Evolutionary conservation across 1,140 invertebrate genomes (phyloP).

Genomic region (Cydia fagiglandana): DNA sequence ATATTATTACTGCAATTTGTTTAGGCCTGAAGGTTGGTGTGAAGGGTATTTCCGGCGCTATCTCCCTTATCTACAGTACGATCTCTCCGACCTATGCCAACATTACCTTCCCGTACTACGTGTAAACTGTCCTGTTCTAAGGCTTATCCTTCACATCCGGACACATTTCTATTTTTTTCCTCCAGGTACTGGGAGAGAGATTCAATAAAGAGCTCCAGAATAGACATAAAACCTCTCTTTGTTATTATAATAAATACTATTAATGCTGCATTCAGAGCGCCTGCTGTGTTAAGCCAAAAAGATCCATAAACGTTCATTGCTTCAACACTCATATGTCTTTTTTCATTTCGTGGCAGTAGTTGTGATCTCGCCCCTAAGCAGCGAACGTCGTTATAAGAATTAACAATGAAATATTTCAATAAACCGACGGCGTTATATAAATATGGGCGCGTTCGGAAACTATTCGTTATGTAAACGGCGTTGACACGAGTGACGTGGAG

Average conservation of each 20-base stretch:
- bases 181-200: slow-evolving; percentile 45
- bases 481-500: slow-evolving; percentile 65
- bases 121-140: slow-evolving; percentile 53
- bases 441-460: slow-evolving; percentile 66
- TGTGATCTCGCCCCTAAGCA: slow-evolving; percentile 51
- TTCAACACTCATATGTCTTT: neutral
- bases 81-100: slow-evolving; percentile 65
- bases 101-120: slow-evolving; percentile 61
- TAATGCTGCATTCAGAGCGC: slow-evolving; percentile 60
- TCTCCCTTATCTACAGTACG: slow-evolving; percentile 57
- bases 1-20: slow-evolving; percentile 18
- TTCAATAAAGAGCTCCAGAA: slow-evolving; percentile 51
- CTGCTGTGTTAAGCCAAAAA: slow-evolving; percentile 12
- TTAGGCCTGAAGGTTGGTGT: slow-evolving; percentile 20
- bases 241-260: slow-evolving; percentile 76
- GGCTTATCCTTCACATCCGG: slow-evolving; percentile 58
- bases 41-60: slow-evolving; percentile 50
- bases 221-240: slow-evolving; percentile 46
- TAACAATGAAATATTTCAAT: slow-evolving; percentile 78
- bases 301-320: neutral
- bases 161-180: slow-evolving; percentile 40
- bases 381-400: slow-evolving; percentile 63
- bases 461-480: slow-evolving; percentile 73
- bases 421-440: slow-evolving; percentile 69
- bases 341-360: slow-evolving; percentile 26